Base-by-base conservation (phyloP, 64 coral and sea anemone genomes). In the Exaiptasia diaphana region DNA sequence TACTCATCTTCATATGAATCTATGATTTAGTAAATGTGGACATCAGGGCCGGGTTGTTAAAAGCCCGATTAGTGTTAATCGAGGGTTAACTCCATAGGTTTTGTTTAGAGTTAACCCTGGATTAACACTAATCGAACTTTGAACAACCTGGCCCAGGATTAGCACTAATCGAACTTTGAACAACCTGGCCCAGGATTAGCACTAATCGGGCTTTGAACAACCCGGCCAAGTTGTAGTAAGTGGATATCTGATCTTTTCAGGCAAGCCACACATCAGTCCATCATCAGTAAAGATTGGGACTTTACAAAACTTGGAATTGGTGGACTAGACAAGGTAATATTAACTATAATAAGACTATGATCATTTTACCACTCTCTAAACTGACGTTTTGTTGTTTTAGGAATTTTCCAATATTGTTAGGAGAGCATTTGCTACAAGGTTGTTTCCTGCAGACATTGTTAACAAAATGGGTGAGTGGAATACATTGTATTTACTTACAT, bases 321-420 rank as follows among this genome's bases (percentile, higher is more conserved):
- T 59, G 95, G 95, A 24, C 80, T 99, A 37, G 95, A 99, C 62
- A 99, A 99, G 78, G 95, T 99, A 39, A 44, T 17, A 33, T 50
- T 41, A 2, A n/a, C 25, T 10, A 38, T 65, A 53, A 31, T 82
- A 2, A 17, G 50, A 53, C 13, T 53, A 20, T 53, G 50, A 14
- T 53, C 13, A 2, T 10, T 53, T 56, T 56, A 7, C 3, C 27
- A 56, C 0, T 56, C 9, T 2, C n/a, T 23, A 56, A 21, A 18
- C 25, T 55, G 7, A 5, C 10, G 4, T 5, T 23, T 13, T 61
- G 0, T 1, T 13, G 17, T 61, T 61, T 4, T 65, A 97, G 95
- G 95, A 99, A 80, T 99, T 99, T 40, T 99, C 95, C 0, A 99
- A 92, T 50, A 99, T 99, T 35, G 81, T 99, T n/a, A 88, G 95